Conservation (phyloP, 2,797 vertebrate genomes). For the Gila robusta region DNA sequence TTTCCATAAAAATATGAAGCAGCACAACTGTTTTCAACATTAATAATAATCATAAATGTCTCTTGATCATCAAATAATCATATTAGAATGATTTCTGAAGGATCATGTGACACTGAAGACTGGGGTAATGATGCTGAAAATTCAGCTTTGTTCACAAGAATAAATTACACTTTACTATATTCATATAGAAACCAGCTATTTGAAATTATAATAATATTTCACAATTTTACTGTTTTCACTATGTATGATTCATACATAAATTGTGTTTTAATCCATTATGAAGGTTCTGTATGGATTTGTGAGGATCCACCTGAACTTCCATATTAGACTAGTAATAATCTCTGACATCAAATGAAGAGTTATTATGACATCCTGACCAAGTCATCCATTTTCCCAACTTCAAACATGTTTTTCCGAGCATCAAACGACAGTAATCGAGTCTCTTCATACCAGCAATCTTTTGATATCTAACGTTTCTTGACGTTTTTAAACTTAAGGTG, state of each 20-base stretch:
- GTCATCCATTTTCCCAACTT: background rate
- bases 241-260: too few relatives aligned
- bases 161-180: background rate
- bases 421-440: conserved; percentile 21
- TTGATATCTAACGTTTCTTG: conserved; percentile 9
- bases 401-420: conserved; percentile 8
- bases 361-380: conserved; percentile 14
- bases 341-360: conserved; percentile 2
- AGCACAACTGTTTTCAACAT: background rate
- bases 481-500: conserved; percentile 42
- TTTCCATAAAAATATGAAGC: too few relatives aligned
- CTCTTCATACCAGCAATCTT: background rate
- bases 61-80: background rate
- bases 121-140: background rate
- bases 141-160: background rate
- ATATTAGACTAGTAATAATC: background rate
- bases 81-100: background rate
- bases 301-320: background rate
- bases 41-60: background rate
- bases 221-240: background rate
- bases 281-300: background rate
- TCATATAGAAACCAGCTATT: background rate
- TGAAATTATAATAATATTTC: background rate
- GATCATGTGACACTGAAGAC: background rate
- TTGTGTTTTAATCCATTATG: background rate